Evolutionary conservation across 2,797 vertebrate genomes (phyloP).

Genomic region (Pelobates cultripes): DNA sequence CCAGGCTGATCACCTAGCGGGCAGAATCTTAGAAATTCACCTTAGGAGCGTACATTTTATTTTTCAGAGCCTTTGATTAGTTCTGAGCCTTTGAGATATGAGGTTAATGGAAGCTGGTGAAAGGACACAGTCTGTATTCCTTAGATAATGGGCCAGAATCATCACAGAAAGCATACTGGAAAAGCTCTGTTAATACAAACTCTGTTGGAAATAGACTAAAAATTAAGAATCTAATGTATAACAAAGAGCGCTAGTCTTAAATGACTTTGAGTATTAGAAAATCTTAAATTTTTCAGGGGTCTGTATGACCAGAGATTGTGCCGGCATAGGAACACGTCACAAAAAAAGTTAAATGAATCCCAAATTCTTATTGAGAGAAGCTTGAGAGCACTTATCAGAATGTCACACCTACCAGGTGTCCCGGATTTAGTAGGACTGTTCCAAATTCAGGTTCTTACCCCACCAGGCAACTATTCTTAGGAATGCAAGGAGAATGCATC

Average conservation of each 20-base stretch:
- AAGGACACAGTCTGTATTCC: slow-evolving; percentile 17
- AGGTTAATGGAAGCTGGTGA: slow-evolving; percentile 17
- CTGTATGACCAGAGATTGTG: no score
- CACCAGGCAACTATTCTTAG: no score
- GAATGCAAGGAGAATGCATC: no score
- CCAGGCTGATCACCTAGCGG: not conserved
- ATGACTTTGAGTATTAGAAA: not conserved
- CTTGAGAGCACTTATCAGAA: no score
- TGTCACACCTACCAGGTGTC: no score
- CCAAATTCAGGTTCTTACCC: no score
- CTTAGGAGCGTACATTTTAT: not conserved
- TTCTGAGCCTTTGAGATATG: slow-evolving; percentile 19
- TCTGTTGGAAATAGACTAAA: slow-evolving; percentile 1
- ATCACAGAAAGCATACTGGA: slow-evolving; percentile 5
- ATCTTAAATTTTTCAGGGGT: not conserved
- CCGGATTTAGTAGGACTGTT: no score
- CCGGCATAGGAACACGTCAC: no score
- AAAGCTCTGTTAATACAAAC: not conserved
- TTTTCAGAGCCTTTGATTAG: slow-evolving; percentile 14
- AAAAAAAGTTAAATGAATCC: no score
- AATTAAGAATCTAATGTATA: not conserved
- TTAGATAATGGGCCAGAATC: slow-evolving; percentile 15
- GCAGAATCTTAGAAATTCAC: not conserved
- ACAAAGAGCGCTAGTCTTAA: not conserved
- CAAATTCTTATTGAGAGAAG: no score